Conservation (phyloP, 2,888 invertebrate species). For the Eumerus sabulonum region DNA sequence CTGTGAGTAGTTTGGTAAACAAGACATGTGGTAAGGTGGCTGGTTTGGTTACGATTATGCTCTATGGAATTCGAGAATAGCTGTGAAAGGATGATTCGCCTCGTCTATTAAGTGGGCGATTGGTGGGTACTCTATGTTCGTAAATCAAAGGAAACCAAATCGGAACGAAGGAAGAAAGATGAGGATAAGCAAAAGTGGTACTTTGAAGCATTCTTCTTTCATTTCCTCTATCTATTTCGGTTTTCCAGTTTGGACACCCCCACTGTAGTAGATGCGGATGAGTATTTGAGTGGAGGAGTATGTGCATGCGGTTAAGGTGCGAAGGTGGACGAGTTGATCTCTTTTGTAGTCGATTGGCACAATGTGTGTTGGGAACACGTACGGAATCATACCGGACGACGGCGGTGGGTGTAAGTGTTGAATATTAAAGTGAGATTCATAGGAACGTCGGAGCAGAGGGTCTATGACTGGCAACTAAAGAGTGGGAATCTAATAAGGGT, state of each 20-base stretch:
- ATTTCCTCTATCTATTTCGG: conserved; percentile 1
- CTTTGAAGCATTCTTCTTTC: not conserved
- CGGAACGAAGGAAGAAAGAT: not conserved
- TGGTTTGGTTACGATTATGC: not conserved
- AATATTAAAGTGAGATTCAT: conserved; percentile 32
- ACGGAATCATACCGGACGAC: conserved; percentile 11
- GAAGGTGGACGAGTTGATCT: conserved; percentile 23
- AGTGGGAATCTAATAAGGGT: too few relatives aligned
- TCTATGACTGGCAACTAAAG: too few relatives aligned
- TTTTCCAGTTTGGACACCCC: too few relatives aligned
- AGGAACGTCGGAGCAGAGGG: conserved; percentile 1
- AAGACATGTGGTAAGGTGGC: too few relatives aligned
- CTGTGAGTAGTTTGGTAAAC: too few relatives aligned
- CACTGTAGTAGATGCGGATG: too few relatives aligned
- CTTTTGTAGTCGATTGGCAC: conserved; percentile 36
- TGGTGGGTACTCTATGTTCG: not conserved
- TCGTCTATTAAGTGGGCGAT: conserved; percentile 19
- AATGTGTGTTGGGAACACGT: conserved; percentile 44
- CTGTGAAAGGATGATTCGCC: conserved; percentile 12
- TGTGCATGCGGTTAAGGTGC: conserved; percentile 8
- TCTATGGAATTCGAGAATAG: not conserved
- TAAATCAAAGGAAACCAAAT: not conserved
- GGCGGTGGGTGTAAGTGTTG: conserved; percentile 23
- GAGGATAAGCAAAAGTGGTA: conserved; percentile 2
- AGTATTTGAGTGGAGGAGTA: not conserved